These are phyloP conservation scores for Apeira syringaria DNA, from an alignment of 2,888 invertebrate species.

Conservation along the genomic window DNA sequence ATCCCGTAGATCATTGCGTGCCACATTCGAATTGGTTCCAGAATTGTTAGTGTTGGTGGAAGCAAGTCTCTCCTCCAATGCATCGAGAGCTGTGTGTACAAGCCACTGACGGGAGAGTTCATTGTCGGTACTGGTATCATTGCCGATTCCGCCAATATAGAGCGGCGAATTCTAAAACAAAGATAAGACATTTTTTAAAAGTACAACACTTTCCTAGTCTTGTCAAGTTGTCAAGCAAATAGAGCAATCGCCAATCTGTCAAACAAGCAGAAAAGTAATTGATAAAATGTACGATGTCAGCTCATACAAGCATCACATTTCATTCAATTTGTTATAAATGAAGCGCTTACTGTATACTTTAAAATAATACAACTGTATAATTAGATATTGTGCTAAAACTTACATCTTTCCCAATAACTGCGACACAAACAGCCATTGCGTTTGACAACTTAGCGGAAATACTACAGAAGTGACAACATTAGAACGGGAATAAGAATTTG, in stretches of 20 bases:
- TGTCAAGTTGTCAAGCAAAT: too few species aligned
- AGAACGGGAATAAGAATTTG: slow-evolving; percentile 30
- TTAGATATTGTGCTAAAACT: slow-evolving; percentile 78
- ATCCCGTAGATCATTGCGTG: slow-evolving; percentile 90
- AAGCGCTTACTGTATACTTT: too few species aligned
- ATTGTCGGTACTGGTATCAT: slow-evolving; percentile 87
- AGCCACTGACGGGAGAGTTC: slow-evolving; percentile 96
- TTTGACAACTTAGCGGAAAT: slow-evolving; percentile 48
- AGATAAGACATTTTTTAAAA: too few species aligned
- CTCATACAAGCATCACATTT: too few species aligned
- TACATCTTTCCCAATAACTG: slow-evolving; percentile 98
- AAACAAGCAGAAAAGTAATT: too few species aligned
- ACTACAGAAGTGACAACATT: slow-evolving; percentile 28
- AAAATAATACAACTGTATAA: too few species aligned
- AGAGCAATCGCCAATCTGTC: too few species aligned
- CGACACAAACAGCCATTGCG: slow-evolving; percentile 95
- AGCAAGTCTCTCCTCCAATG: slow-evolving; percentile 93
- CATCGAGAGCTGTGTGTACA: slow-evolving; percentile 95
- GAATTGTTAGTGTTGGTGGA: slow-evolving; percentile 65
- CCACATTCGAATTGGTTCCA: slow-evolving; percentile 81
- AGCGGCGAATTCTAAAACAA: slow-evolving; percentile 94
- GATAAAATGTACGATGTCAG: too few species aligned
- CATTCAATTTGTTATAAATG: too few species aligned
- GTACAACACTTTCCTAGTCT: too few species aligned
- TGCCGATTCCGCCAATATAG: slow-evolving; percentile 86